Percentiles rank a stretch among this genome's conserved stretches.
Evolutionary conservation across 2,797 vertebrate species (phyloP).

Genomic region (Clarias fuscus): DNA sequence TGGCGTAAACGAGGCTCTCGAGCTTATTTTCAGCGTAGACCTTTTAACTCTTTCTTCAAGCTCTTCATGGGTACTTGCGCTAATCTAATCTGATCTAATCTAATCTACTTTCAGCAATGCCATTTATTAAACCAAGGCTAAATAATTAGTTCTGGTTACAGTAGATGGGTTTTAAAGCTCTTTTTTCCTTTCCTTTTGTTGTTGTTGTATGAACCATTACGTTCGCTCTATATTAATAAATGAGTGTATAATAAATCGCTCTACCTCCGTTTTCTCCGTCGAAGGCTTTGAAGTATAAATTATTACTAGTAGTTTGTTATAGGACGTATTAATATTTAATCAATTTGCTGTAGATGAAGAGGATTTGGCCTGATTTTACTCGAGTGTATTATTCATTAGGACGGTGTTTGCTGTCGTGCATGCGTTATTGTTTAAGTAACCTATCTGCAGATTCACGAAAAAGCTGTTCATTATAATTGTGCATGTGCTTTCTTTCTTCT

Average conservation of each 20-base stretch:
- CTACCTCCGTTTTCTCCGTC: not conserved
- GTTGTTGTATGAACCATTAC: not conserved
- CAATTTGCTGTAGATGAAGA: not conserved
- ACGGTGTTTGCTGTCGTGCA: not conserved
- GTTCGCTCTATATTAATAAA: not conserved
- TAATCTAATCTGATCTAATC: too few species aligned
- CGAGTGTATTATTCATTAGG: not conserved
- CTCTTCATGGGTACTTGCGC: too few species aligned
- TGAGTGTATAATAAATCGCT: not conserved
- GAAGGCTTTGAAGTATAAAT: constrained; percentile 14
- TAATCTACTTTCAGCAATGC: not conserved
- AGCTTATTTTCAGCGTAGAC: too few species aligned
- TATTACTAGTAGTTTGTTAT: constrained; percentile 10
- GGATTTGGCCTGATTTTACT: constrained; percentile 10
- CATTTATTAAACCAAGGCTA: not conserved
- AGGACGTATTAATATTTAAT: constrained; percentile 2
- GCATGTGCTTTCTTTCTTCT: not conserved
- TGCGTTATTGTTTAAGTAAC: not conserved
- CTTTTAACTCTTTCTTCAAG: too few species aligned
- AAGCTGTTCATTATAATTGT: not conserved
- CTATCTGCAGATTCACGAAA: not conserved
- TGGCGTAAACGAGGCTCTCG: too few species aligned
- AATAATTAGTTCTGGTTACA: not conserved
- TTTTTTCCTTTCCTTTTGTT: too few species aligned
- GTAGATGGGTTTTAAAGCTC: not conserved